These are phyloP conservation scores for Iguana delicatissima DNA, from an alignment of 2,797 vertebrate species.

Conservation along the genomic window DNA sequence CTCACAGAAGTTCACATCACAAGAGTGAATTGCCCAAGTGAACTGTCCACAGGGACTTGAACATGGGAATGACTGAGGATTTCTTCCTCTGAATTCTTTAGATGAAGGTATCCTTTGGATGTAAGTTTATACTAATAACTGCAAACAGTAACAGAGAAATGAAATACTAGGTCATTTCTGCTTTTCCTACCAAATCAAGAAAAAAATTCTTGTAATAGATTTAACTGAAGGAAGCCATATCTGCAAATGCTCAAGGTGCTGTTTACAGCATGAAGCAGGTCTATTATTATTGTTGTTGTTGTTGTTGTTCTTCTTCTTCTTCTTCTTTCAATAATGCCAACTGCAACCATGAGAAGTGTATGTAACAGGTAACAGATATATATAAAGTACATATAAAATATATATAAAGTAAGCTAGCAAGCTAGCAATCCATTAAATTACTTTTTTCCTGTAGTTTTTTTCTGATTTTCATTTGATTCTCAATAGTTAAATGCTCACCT, in stretches of 20 bases:
- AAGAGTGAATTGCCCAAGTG: no score
- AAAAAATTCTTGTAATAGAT: background rate
- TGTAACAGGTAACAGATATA: no score
- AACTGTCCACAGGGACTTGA: background rate
- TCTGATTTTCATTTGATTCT: background rate
- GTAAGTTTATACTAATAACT: no score
- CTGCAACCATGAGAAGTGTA: background rate
- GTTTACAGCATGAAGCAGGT: background rate
- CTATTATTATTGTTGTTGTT: background rate
- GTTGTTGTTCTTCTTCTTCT: no score
- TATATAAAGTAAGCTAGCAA: background rate
- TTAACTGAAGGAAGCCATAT: background rate
- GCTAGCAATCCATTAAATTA: background rate
- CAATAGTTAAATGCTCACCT: conserved; percentile 80
- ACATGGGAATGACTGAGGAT: background rate
- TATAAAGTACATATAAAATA: background rate
- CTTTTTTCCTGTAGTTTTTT: background rate
- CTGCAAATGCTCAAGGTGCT: background rate
- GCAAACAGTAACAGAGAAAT: background rate
- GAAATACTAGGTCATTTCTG: background rate
- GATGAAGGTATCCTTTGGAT: background rate
- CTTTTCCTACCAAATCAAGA: background rate
- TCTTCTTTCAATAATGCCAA: background rate
- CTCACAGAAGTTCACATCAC: no score
- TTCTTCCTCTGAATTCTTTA: no score